Conservation (phyloP, 2,888 invertebrate genomes). For the Notodonta ziczac region DNA sequence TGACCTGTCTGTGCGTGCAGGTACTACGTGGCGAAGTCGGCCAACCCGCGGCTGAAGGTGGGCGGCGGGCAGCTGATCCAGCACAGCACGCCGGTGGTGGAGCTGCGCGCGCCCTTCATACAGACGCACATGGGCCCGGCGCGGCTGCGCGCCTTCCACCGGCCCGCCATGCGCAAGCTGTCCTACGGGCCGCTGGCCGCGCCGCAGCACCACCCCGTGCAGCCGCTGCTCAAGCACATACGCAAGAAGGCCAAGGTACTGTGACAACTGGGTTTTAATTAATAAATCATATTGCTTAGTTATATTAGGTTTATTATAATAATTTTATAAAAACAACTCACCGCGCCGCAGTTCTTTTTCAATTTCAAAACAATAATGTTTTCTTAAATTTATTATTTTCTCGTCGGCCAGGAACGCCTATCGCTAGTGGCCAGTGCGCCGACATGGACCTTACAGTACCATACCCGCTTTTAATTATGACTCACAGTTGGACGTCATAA, state of each 20-base stretch:
- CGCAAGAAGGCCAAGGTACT: constrained; percentile 95
- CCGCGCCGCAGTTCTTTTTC: too few relatives aligned
- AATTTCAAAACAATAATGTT: too few relatives aligned
- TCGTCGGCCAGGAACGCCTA: too few relatives aligned
- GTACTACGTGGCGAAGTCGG: constrained; percentile 95
- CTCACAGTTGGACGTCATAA: too few relatives aligned
- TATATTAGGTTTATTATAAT: too few relatives aligned
- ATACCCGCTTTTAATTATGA: background rate
- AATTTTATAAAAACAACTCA: too few relatives aligned
- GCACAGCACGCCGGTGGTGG: constrained; percentile 99
- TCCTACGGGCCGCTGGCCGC: constrained; percentile 92
- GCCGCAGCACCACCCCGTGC: constrained; percentile 90
- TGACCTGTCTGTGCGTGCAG: constrained; percentile 73
- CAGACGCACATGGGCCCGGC: constrained; percentile 94
- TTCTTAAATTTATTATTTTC: too few relatives aligned
- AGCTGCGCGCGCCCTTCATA: constrained; percentile 96
- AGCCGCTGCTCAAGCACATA: constrained; percentile 95
- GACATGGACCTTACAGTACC: too few relatives aligned
- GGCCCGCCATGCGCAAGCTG: constrained; percentile 94
- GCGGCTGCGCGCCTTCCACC: constrained; percentile 94
- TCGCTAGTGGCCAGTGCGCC: too few relatives aligned
- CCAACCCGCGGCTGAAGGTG: constrained; percentile 92
- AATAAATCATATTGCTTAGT: too few relatives aligned
- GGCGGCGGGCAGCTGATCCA: constrained; percentile 97
- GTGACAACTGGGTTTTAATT: too few relatives aligned